Conservation (phyloP, 2,888 invertebrate species). For the Eristalis arbustorum region DNA sequence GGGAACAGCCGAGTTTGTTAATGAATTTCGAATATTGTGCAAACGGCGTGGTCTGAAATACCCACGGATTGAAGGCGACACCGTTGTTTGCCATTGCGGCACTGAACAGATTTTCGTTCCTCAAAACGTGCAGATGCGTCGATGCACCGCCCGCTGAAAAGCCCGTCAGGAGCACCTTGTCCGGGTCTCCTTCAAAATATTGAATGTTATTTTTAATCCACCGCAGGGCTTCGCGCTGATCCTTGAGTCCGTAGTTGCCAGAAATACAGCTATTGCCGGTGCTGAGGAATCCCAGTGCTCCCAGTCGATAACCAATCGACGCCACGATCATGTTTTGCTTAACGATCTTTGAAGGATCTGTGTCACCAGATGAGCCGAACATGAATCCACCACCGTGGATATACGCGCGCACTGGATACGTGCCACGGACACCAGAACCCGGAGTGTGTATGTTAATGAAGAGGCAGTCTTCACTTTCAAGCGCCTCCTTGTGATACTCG, state of each 20-base stretch:
- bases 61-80: conserved; percentile 83
- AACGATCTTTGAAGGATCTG: conserved; percentile 79
- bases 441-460: conserved; percentile 84
- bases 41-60: conserved; percentile 71
- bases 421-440: conserved; percentile 75
- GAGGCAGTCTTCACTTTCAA: conserved; percentile 85
- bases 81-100: conserved; percentile 83
- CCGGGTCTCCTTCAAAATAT: conserved; percentile 86
- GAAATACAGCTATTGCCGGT: conserved; percentile 85
- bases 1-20: conserved; percentile 84
- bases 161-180: conserved; percentile 85
- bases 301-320: conserved; percentile 85
- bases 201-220: conserved; percentile 86
- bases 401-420: conserved; percentile 83
- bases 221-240: conserved; percentile 85
- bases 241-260: conserved; percentile 87
- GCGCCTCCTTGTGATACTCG: neutral
- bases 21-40: conserved; percentile 83
- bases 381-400: conserved; percentile 86
- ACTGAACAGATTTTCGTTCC: conserved; percentile 17
- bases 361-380: conserved; percentile 81
- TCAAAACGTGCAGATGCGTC: conserved; percentile 85
- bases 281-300: conserved; percentile 86
- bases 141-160: conserved; percentile 88
- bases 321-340: conserved; percentile 84